Evolutionary conservation across 2,888 invertebrate species (phyloP), one percentile per base, ranked within the genome.

Genomic region (Habrosyne pyritoides): DNA sequence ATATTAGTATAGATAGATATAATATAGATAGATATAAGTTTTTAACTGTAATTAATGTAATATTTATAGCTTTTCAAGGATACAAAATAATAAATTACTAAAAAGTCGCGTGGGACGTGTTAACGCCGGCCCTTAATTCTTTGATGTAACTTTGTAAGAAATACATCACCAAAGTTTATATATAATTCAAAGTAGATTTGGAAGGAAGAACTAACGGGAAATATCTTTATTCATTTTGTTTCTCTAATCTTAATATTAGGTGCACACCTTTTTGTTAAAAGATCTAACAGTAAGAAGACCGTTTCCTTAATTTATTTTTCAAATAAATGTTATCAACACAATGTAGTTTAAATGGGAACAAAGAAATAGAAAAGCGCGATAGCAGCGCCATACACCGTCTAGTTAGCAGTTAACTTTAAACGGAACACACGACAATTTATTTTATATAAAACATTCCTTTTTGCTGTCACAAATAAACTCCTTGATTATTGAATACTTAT

Each of bases 341-440:
- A 14, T 14, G 33, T 33, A 12, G 24, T 24, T 24, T 3, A 24
- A 24, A 24, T n/a, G 33, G 33, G n/a, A 14, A 36, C 36, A 36
- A 36, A 48, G 48, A 26, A 48, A 22, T 22, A 48, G 6, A 47
- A 24, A 48, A 48, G 14, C 24, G 22, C 48, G 24, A 22, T 26
- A 48, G 26, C 24, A 48, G 48, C n/a, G 8, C 8, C 26, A n/a
- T 6, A 14, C 14, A 14, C n/a, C 36, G 36, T 14, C 24, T 26
- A 48, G 21, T 48, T 48, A 48, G 48, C 48, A 48, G 22, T 48
- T 24, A 48, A 48, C 48, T 48, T 48, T 48, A 48, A 48, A 36
- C 14, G 14, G 36, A 36, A 36, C 36, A 2, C 5, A n/a, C 14
- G 6, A 10, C 5, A 12, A 14, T 36, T 36, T 36, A 36, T 36